Evolutionary conservation across 2,113 vertebrate species (phyloP).

Genomic region (Vidua macroura): DNA sequence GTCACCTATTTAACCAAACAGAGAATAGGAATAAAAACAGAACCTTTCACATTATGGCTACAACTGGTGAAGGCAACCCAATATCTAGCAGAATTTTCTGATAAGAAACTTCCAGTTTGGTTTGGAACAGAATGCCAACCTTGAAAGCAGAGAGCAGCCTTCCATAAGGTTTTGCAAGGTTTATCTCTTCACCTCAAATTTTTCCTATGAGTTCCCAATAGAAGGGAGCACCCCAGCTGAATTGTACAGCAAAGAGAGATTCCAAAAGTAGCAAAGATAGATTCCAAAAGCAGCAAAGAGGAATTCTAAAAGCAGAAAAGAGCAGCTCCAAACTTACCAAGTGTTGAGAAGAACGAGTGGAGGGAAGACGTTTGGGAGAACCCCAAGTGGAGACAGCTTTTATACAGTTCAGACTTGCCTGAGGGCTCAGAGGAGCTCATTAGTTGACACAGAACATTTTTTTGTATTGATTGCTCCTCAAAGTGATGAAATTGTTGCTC

Average conservation of each 20-base stretch:
- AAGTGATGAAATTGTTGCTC: background rate
- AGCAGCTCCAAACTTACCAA: slow-evolving; percentile 4
- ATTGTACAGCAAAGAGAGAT: background rate
- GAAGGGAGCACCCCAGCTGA: background rate
- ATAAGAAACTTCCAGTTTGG: background rate
- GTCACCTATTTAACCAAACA: background rate
- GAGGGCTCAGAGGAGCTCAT: background rate
- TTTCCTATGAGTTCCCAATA: too few relatives aligned
- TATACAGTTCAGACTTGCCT: slow-evolving; percentile 1
- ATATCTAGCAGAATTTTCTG: background rate
- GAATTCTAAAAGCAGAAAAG: background rate
- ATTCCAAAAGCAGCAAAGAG: background rate
- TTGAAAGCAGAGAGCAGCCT: background rate
- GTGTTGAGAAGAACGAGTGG: background rate
- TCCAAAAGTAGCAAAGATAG: too few relatives aligned
- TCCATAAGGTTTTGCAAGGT: background rate
- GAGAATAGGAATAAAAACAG: background rate
- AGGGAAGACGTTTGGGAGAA: background rate
- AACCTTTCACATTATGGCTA: background rate
- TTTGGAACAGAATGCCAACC: background rate
- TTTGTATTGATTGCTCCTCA: slow-evolving; percentile 16
- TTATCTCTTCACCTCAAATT: background rate
- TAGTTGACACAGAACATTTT: slow-evolving; percentile 15
- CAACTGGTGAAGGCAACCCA: background rate
- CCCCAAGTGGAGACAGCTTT: background rate